Base-by-base conservation (phyloP, 1,140 invertebrate genomes). In the Tetranychus cinnabarinus region DNA sequence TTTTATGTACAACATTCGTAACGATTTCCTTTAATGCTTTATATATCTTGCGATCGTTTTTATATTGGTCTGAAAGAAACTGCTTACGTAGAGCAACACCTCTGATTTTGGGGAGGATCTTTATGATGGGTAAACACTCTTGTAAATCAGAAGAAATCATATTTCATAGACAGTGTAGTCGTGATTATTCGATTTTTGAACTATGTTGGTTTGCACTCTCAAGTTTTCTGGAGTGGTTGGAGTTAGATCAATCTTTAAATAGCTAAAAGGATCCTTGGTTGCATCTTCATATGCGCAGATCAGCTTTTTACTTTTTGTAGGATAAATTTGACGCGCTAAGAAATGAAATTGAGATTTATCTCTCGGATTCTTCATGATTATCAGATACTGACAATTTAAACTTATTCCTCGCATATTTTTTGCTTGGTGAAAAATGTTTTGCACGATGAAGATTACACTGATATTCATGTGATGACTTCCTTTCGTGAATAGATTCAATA, bases 401-500 rank as follows among this genome's bases (percentile, higher is more conserved):
- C 37, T 46, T 34, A 62, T 59, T 47, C 1, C 47, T 55, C 61
- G 59, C 56, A 58, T 59, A 12, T 62, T 15, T 23, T 45, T 58
- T n/a, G 8, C 61, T 50, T 62, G 37, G 50, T 59, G 31, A 42
- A 62, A 62, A 3, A 62, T 39, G 50, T 62, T 62, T 42, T 62
- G 61, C 10, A 62, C 56, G 15, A 59, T 62, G 34, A 62, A 62
- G 3, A 62, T 54, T 23, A 62, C 6, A 15, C 39, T 42, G 39
- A 72, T 61, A 62, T 73, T 74, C 61, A 68, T 59, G 61, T 70
- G 66, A 66, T 73, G 68, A 65, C 67, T 69, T 8, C 68, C 69
- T 68, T 74, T 72, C 8, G 71, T 72, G 64, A 73, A 73, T n/a
- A 75, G 66, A 66, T 73, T 70, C 1, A 69, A 68, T 58, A 73